A percentile compares a stretch with the other conserved stretches of the same genome.
phyloP scores from a whole-genome alignment of 2,888 invertebrate species.

The Imbricaverruca yamaguchii region DNA sequence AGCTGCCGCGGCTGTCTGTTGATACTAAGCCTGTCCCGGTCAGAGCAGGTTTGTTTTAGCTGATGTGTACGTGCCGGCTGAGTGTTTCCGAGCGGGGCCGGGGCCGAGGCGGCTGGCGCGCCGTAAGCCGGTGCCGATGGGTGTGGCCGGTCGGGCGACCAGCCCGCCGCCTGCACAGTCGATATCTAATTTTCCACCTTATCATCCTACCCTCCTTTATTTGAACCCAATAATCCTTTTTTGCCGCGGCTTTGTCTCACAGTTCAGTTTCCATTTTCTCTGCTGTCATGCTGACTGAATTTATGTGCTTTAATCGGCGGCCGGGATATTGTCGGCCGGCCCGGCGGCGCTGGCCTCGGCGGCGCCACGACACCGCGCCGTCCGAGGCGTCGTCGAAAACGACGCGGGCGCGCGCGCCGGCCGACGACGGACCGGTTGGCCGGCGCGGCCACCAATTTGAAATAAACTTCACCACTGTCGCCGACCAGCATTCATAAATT shows the following conservation, averaged over 20 bases:
- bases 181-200: conserved; percentile 15
- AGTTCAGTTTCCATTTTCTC: conserved; percentile 21
- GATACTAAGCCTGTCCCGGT: not conserved
- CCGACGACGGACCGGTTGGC: not conserved
- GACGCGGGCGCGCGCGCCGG: not conserved
- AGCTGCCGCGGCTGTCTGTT: not conserved
- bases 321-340: conserved; percentile 9
- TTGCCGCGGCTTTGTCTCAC: conserved; percentile 21
- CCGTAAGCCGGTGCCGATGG: not conserved
- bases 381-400: not conserved
- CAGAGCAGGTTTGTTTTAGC: not conserved
- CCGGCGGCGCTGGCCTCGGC: not conserved
- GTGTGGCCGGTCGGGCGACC: not conserved
- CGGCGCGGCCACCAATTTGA: not conserved
- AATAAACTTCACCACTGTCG: not conserved
- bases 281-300: conserved; percentile 19
- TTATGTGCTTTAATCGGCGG: conserved; percentile 20
- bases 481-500: not conserved
- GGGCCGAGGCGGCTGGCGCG: not conserved
- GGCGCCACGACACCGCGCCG: not conserved
- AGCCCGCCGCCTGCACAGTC: not conserved
- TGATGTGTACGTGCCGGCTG: not conserved
- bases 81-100: too few relatives aligned
- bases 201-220: conserved; percentile 20
- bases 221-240: conserved; percentile 21